Base-by-base conservation (phyloP, 2,888 invertebrate species). In the Drosophila paramelanica region DNA sequence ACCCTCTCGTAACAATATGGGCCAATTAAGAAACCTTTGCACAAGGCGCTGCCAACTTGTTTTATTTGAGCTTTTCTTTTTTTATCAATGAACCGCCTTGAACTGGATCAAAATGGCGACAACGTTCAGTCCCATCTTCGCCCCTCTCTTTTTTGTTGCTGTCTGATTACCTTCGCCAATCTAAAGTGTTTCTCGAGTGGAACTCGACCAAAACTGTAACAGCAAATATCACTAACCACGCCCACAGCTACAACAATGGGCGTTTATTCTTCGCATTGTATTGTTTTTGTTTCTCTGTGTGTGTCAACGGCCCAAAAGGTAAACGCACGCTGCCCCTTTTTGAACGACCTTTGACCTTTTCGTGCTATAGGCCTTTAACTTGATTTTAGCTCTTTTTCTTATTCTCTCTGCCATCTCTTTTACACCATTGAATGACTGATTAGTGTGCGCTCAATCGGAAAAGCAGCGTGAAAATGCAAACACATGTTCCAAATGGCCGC, bases 281-380 rank as follows among this genome's bases (percentile, higher is more conserved):
- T 49, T n/a, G 3, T 23, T 6, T 42, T 42, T 46, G 13, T 25
- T 46, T 45, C 25, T 58, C 38, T 27, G 39, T 49, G 55, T 78
- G 75, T 76, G 86, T 86, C 83, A 83, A 77, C 72, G 81, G 67
- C 67, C 45, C 81, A 68, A 84, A 79, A 89, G 84, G 89, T 89
- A 89, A 85, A 85, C 66, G 89, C 65, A 81, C 85, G 67, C 59
- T 47, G 39, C 38, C 10, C 52, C 55, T 55, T 60, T 55, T 67
- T 27, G 47, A 14, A 14, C 67, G 79, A 88, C 67, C 84, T 85
- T 85, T 89, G 86, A 88, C 88, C 89, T 85, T 85, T 84, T 67
- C 60, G 65, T 79, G 71, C 49, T 41, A 55, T 56, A 42, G 56
- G 64, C 55, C 60, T 69, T 64, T 50, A 55, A 46, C 61, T 74